Evolutionary conservation across 1,140 invertebrate genomes (phyloP).

Genomic region (Mamestra configurata): DNA sequence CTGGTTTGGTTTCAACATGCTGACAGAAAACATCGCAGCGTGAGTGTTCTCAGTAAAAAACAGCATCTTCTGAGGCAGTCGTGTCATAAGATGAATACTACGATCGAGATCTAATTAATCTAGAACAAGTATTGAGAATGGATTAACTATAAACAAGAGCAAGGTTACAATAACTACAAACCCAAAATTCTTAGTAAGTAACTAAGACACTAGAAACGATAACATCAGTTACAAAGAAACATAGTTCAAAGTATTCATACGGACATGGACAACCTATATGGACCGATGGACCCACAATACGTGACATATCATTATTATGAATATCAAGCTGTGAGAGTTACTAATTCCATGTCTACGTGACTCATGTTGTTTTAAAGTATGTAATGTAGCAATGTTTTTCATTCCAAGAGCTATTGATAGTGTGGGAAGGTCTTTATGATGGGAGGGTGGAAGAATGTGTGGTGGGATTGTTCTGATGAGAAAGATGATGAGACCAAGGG

Average conservation of each 20-base stretch:
- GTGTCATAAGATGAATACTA: too few species aligned
- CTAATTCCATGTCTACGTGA: slow-evolving; percentile 8
- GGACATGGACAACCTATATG: neutral
- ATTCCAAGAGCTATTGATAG: neutral
- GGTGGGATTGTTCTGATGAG: too few species aligned
- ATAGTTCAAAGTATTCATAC: neutral
- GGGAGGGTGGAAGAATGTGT: neutral
- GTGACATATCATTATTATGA: slow-evolving; percentile 36
- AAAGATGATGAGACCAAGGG: too few species aligned
- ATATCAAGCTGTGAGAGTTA: slow-evolving; percentile 12
- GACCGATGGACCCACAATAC: slow-evolving; percentile 1
- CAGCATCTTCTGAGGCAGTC: too few species aligned
- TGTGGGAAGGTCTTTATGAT: neutral
- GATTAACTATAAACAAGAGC: too few species aligned
- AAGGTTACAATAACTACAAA: too few species aligned
- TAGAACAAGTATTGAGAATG: too few species aligned
- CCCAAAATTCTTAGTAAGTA: too few species aligned
- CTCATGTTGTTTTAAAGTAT: slow-evolving; percentile 6
- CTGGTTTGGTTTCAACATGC: too few species aligned
- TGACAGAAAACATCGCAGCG: too few species aligned
- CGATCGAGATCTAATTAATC: too few species aligned
- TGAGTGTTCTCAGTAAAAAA: too few species aligned
- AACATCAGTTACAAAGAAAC: neutral
- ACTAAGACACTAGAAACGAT: neutral
- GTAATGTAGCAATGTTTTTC: slow-evolving; percentile 21